phyloP scores from a whole-genome alignment of 2,113 vertebrate species.

The Nycticryphes semicollaris region DNA sequence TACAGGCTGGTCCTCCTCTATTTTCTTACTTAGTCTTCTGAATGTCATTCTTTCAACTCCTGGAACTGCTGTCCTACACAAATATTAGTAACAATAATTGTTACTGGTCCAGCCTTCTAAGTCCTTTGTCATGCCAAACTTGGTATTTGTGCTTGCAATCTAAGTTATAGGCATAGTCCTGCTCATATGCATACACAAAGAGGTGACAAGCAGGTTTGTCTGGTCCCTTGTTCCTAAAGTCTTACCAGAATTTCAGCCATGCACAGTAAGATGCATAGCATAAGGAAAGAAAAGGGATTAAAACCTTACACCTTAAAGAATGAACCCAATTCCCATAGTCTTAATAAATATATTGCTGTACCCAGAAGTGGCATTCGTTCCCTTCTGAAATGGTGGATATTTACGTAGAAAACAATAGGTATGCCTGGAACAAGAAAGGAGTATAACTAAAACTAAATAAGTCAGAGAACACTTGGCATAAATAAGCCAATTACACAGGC shows the following conservation, averaged over 20 bases:
- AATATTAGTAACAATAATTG: not conserved
- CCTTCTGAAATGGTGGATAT: not conserved
- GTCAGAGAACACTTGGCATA: constrained; percentile 15
- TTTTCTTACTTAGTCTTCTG: not conserved
- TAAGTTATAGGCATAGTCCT: not conserved
- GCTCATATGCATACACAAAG: rapidly evolving
- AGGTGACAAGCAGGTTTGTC: not conserved
- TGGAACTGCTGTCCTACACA: not conserved
- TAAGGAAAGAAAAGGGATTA: not conserved
- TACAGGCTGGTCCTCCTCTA: not conserved
- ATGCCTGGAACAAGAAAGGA: not conserved
- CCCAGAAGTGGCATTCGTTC: not conserved
- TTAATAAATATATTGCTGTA: not conserved
- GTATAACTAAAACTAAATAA: constrained; percentile 27
- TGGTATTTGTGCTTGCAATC: not conserved
- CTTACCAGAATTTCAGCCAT: not conserved
- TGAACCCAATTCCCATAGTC: not conserved
- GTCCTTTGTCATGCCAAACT: not conserved
- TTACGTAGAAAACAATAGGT: not conserved
- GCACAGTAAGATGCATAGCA: not conserved
- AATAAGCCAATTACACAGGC: constrained; percentile 49
- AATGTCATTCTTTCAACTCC: not conserved
- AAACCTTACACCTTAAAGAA: not conserved
- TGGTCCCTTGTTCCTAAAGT: not conserved
- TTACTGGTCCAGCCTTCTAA: not conserved